Evolutionary conservation across 2,888 invertebrate species (phyloP), one percentile per base, ranked within the genome.

Genomic region (Punctoribates punctum): DNA sequence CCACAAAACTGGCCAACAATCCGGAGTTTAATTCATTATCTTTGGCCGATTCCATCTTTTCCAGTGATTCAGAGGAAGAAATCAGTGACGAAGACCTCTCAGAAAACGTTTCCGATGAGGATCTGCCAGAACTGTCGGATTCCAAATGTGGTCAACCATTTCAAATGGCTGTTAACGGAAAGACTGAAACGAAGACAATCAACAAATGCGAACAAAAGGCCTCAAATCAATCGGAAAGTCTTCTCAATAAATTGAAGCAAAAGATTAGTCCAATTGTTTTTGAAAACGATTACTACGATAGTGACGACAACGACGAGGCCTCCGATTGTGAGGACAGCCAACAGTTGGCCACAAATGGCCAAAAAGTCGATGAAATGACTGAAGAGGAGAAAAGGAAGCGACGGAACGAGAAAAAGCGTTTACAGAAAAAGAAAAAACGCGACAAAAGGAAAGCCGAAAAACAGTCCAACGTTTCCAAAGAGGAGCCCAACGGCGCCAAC

Each of bases 321-420:
- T 65, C 29, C 17, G 34, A 34, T 34, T 70, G 70, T 23, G 42
- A 6, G 1, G 46, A 70, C 20, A 46, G 70, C 46, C 70, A 42
- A 11, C 38, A 38, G 46, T 34, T 70, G 6, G 62, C 4, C 27
- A 65, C 13, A 6, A 5, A 34, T 1, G 5, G 34, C 65, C 38
- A 46, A 9, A 70, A 46, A 23, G 23, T 23, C 1, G 46, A 70
- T 42, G 70, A 62, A 42, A 75, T 79, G 42, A 29, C 77, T 15
- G 79, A 79, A 70, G 78, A 78, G 34, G 79, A 79, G 57, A 73
- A 73, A 25, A 78, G 77, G n/a, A 79, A 78, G 48, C 73, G 62
- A 54, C 79, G 78, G 70, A 77, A 77, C 42, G 79, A 79, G 60
- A 79, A 78, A 70, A 78, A 77, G 23, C 79, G 74, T 74, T 77